A percentile compares a stretch with the other conserved stretches of the same genome.
Evolutionary conservation across 2,888 invertebrate genomes (phyloP).

Genomic region (Portevinia maculata): DNA sequence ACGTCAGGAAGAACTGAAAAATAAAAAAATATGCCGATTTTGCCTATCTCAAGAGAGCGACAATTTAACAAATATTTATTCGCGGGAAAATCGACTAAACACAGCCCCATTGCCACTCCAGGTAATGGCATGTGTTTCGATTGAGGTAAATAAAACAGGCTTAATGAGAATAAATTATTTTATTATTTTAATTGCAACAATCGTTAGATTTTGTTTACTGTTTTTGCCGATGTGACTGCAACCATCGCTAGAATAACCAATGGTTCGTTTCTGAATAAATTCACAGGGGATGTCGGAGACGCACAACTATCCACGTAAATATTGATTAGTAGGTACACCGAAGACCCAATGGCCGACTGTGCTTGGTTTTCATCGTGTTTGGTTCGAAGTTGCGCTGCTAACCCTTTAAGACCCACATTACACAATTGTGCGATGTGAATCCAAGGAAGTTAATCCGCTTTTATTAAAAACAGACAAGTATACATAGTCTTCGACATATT

Average conservation of each 20-base stretch:
- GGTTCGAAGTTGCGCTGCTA: too few species aligned
- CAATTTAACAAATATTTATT: conserved; percentile 87
- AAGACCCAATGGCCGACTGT: conserved; percentile 2
- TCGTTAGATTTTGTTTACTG: conserved; percentile 27
- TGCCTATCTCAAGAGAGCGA: conserved; percentile 86
- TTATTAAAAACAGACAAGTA: too few species aligned
- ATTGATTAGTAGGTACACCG: conserved; percentile 28
- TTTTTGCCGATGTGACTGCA: conserved; percentile 3
- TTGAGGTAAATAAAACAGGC: conserved; percentile 88
- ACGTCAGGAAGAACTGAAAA: conserved; percentile 83
- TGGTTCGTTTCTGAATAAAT: conserved; percentile 78
- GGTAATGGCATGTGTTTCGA: conserved; percentile 90
- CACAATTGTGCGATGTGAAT: too few species aligned
- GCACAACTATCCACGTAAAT: conserved; percentile 27
- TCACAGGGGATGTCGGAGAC: conserved; percentile 11
- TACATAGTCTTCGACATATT: too few species aligned
- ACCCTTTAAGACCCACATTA: too few species aligned
- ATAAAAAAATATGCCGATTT: conserved; percentile 89
- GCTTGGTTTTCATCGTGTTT: conserved; percentile 4
- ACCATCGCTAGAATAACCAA: neutral
- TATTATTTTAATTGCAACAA: neutral
- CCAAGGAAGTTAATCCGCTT: too few species aligned
- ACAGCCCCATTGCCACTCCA: conserved; percentile 88
- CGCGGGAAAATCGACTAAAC: conserved; percentile 84
- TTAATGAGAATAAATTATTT: conserved; percentile 3